Evolutionary conservation across 2,797 vertebrate genomes (phyloP).

Genomic region (Sylvilagus floridanus): DNA sequence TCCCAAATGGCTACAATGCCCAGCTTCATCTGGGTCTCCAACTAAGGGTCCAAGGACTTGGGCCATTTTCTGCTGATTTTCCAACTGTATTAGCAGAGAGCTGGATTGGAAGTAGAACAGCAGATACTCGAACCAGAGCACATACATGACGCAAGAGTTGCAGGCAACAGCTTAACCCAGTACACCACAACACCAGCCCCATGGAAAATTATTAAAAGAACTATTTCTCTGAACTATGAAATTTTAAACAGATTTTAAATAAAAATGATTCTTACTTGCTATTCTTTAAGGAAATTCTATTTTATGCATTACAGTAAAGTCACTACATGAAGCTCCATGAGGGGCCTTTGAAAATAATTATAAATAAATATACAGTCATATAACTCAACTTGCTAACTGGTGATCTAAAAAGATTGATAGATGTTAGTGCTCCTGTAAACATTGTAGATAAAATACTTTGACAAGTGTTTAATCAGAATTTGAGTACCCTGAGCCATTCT

Average conservation of each 20-base stretch:
- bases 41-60: too few species aligned
- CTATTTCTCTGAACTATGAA: neutral
- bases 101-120: too few species aligned
- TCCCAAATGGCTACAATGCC: too few species aligned
- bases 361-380: neutral
- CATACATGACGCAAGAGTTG: too few species aligned
- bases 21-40: too few species aligned
- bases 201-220: slow-evolving; percentile 42
- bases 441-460: neutral
- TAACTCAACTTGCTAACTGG: neutral
- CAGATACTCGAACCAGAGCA: too few species aligned
- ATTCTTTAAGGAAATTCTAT: neutral
- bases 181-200: too few species aligned
- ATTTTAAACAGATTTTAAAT: neutral
- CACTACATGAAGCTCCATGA: neutral
- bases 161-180: too few species aligned
- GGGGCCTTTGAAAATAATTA: neutral
- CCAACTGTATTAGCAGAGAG: too few species aligned
- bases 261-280: neutral
- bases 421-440: neutral
- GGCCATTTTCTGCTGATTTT: too few species aligned
- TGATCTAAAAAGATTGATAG: neutral
- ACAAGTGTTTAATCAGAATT: neutral
- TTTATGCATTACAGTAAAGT: neutral
- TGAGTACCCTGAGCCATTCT: neutral